These are phyloP conservation scores for Eupithecia insigniata DNA, from an alignment of 2,888 invertebrate species.

Conservation along the genomic window DNA sequence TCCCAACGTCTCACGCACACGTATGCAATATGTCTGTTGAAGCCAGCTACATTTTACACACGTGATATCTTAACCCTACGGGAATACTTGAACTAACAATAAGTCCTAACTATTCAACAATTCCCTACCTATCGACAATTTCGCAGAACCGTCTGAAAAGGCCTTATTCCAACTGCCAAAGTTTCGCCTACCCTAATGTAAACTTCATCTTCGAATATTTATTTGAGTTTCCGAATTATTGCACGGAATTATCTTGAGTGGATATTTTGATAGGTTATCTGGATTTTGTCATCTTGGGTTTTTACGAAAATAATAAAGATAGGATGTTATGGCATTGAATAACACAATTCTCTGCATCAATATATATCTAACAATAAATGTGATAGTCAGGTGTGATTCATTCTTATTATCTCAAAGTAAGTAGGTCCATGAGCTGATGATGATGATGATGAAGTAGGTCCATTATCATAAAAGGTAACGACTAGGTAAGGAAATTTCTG, in stretches of 20 bases:
- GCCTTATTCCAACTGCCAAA: conserved; percentile 1
- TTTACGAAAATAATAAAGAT: conserved; percentile 5
- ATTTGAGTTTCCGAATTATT: conserved; percentile 26
- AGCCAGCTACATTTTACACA: too few species aligned
- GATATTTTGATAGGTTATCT: conserved; percentile 16
- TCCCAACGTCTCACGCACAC: too few species aligned
- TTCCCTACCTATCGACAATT: neutral
- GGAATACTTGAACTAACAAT: neutral
- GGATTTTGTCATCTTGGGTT: conserved; percentile 10
- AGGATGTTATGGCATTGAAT: neutral
- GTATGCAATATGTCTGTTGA: too few species aligned
- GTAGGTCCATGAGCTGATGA: too few species aligned
- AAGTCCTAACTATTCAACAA: neutral
- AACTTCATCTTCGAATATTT: conserved; percentile 29
- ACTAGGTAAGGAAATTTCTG: too few species aligned
- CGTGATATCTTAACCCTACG: neutral
- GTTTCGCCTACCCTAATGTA: conserved; percentile 26
- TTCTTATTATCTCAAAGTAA: too few species aligned
- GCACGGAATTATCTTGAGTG: conserved; percentile 17
- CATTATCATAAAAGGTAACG: neutral
- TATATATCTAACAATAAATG: neutral
- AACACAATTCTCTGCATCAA: neutral
- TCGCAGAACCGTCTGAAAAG: neutral
- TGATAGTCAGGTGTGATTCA: too few species aligned
- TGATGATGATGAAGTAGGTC: too few species aligned